phyloP scores from a whole-genome alignment of 2,113 vertebrate genomes.

The Syrmaticus mikado region DNA sequence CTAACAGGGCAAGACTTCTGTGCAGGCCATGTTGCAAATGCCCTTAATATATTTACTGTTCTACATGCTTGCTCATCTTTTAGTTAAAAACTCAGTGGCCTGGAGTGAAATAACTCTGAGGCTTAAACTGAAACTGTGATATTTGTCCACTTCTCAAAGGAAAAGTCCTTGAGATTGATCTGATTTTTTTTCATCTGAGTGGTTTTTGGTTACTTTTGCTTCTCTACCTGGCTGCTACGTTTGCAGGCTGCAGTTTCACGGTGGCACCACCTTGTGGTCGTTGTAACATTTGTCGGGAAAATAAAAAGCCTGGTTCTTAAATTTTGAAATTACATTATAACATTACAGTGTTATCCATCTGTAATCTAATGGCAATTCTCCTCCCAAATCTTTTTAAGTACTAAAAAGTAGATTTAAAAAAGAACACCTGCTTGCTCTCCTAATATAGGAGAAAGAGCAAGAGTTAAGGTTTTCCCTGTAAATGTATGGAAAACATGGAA shows the following conservation, averaged over 20 bases:
- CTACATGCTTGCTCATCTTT: rapidly evolving
- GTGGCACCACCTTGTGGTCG: constrained; percentile 62
- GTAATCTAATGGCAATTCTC: not conserved
- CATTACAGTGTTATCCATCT: not conserved
- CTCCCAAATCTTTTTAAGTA: not conserved
- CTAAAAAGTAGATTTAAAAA: not conserved
- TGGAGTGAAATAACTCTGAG: not conserved
- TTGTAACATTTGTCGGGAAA: not conserved
- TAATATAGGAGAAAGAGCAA: not conserved
- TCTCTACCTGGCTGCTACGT: not conserved
- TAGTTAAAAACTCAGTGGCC: not conserved
- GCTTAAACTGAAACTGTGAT: not conserved
- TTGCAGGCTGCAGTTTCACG: not conserved
- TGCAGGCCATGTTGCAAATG: rapidly evolving
- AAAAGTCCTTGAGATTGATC: not conserved
- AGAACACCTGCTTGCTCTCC: not conserved
- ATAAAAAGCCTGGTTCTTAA: not conserved
- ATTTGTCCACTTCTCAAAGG: not conserved
- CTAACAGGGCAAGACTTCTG: not conserved
- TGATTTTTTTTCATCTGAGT: not conserved
- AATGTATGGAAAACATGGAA: not conserved
- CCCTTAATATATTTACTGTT: not conserved
- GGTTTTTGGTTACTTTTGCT: not conserved
- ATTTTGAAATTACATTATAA: rapidly evolving
- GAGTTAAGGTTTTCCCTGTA: not conserved